phyloP scores from a whole-genome alignment of 1,140 invertebrate species.

The Hypothenemus hampei region DNA sequence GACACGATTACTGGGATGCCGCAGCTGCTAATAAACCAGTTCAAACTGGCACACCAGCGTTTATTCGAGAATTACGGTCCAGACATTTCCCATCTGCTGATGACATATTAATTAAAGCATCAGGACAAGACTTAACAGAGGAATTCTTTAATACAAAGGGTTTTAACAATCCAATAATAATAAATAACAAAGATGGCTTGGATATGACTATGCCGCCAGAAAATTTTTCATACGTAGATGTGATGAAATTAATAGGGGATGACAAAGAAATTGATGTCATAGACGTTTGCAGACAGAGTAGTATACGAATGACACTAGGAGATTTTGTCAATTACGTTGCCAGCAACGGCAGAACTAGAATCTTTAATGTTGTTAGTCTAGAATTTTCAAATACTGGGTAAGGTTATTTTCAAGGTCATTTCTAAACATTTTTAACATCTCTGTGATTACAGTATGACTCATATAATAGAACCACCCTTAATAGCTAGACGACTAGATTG shows the following conservation, averaged over 20 bases:
- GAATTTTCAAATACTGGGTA: slow-evolving; percentile 84
- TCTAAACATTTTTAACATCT: not conserved
- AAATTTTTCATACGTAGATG: slow-evolving; percentile 64
- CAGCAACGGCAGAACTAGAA: slow-evolving; percentile 63
- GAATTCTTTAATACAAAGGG: slow-evolving; percentile 49
- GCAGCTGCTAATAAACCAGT: slow-evolving; percentile 65
- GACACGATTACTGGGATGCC: slow-evolving; percentile 73
- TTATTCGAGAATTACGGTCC: slow-evolving; percentile 70
- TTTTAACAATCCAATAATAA: slow-evolving; percentile 44
- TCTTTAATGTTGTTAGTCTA: slow-evolving; percentile 83
- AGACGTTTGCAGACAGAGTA: slow-evolving; percentile 75
- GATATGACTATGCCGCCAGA: slow-evolving; percentile 71
- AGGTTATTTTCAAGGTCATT: slow-evolving; percentile 31
- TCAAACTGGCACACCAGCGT: slow-evolving; percentile 76
- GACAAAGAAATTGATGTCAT: slow-evolving; percentile 77
- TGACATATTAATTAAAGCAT: slow-evolving; percentile 57
- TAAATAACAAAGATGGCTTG: slow-evolving; percentile 72
- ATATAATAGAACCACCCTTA: slow-evolving; percentile 62
- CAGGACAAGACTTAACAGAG: slow-evolving; percentile 61
- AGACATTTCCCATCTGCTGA: slow-evolving; percentile 61
- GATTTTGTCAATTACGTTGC: slow-evolving; percentile 85
- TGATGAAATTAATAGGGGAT: slow-evolving; percentile 61
- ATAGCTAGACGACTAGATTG: slow-evolving; percentile 76
- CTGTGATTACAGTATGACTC: slow-evolving; percentile 20
- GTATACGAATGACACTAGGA: slow-evolving; percentile 73